Base-by-base conservation (phyloP, 2,113 vertebrate genomes). In the Pelusios castaneus region DNA sequence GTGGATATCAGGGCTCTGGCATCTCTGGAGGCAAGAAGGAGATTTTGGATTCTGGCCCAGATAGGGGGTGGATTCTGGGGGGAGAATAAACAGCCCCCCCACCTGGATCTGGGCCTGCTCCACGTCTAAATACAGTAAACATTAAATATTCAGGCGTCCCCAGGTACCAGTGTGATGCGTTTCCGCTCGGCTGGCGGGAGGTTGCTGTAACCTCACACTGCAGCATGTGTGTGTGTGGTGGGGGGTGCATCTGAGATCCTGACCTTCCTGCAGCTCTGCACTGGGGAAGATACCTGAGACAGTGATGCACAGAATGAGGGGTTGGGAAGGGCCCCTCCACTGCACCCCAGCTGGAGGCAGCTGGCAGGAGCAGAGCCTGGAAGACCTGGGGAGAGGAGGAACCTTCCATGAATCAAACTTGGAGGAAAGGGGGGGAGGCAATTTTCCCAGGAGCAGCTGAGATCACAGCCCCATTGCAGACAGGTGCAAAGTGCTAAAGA, bases 71-170 rank as follows among this genome's bases (percentile, higher is more conserved):
- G 52, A 81, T 63, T 58, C 54, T 11, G 47, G 63, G n/a, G 78
- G 60, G 47, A 73, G 11, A 81, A 51, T 76, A 52, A 77, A 52
- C 45, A 52, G 19, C 22, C 27, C 81, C 81, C 43, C 55, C 60
- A n/a, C n/a, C n/a, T 63, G 49, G 67, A 51, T 82, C 84, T 45
- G 43, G 67, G 84, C 86, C 60, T 45, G 84, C 67, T 63, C 89
- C 43, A 78, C 52, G 58, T 86, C 82, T 91, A 87, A 87, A 55
- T 91, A 87, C 78, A 45, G 89, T 82, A 60, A 73, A 47, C 79
- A 91, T 91, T 79, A 91, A 87, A 87, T 87, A 91, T 87, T 91
- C 89, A 91, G 82, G 19, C 47, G 82, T 91, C 79, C 89, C 89
- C 55, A 77, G 89, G 67, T 82, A 87, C 79, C 67, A 60, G 79